These are phyloP conservation scores for Ophthalmolycus amberensis DNA, from an alignment of 2,113 vertebrate genomes.

Conservation along the genomic window DNA sequence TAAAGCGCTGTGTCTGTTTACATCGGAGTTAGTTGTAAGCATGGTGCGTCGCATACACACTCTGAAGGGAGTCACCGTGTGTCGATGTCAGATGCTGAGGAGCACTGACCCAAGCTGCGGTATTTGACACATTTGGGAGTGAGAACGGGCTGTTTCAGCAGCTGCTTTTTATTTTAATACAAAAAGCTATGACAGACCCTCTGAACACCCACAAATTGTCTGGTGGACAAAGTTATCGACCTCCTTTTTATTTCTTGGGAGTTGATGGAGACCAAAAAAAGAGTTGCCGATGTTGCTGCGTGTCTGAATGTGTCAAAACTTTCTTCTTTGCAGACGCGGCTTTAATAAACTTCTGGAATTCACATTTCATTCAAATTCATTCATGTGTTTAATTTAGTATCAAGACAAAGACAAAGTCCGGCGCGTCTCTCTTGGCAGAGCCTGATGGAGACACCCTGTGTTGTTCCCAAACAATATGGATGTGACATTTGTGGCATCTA, in stretches of 20 bases:
- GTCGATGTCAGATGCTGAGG: no score
- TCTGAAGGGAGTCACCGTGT: no score
- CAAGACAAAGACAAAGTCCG: neutral
- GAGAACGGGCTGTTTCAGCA: no score
- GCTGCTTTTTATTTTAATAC: no score
- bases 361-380: neutral
- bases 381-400: neutral
- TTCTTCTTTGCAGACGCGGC: neutral
- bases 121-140: no score
- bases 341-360: neutral
- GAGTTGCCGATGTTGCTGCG: neutral
- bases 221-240: no score
- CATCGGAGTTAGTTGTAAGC: no score
- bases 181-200: no score
- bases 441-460: conserved; percentile 12
- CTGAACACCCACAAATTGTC: no score
- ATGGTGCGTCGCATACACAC: no score
- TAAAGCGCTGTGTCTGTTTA: no score
- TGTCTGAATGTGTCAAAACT: neutral
- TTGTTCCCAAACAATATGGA: conserved; percentile 16
- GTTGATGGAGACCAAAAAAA: neutral
- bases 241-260: neutral
- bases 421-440: neutral
- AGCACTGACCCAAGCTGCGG: no score
- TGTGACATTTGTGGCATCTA: conserved; percentile 22